phyloP scores from a whole-genome alignment of 2,888 invertebrate genomes.

The Plemyria rubiginata region DNA sequence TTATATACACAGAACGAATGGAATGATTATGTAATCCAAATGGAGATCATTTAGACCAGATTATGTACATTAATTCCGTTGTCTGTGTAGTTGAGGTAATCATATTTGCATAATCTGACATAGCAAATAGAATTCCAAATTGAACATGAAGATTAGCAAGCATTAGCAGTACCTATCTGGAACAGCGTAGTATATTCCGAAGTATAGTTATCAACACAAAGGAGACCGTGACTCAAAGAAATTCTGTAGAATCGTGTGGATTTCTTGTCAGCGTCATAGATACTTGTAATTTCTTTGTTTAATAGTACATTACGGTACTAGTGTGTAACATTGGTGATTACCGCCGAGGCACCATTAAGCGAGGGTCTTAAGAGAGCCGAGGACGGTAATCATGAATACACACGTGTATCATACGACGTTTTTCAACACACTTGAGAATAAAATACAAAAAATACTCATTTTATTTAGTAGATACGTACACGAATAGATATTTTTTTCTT shows the following conservation, averaged over 20 bases:
- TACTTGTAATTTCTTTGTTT: too few species aligned
- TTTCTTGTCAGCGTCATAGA: background rate
- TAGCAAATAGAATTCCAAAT: constrained; percentile 1
- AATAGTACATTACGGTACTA: too few species aligned
- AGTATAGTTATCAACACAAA: constrained; percentile 16
- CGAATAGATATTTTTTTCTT: too few species aligned
- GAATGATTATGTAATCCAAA: background rate
- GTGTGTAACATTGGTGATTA: too few species aligned
- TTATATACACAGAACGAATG: background rate
- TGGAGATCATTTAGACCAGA: constrained; percentile 1
- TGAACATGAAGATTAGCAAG: constrained; percentile 5
- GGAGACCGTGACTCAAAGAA: constrained; percentile 26
- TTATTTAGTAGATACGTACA: too few species aligned
- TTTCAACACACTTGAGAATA: too few species aligned
- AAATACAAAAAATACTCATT: too few species aligned
- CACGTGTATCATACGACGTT: too few species aligned
- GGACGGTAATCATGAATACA: too few species aligned
- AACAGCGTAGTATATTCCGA: background rate
- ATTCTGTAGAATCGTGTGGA: constrained; percentile 16
- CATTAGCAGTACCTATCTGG: background rate
- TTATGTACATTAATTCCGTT: background rate
- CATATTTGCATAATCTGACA: constrained; percentile 8
- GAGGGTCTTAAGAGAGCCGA: too few species aligned
- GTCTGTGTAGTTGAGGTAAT: background rate
- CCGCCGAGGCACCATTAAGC: too few species aligned